Evolutionary conservation across 2,113 vertebrate species (phyloP).

Genomic region (Aleadryas rufinucha): DNA sequence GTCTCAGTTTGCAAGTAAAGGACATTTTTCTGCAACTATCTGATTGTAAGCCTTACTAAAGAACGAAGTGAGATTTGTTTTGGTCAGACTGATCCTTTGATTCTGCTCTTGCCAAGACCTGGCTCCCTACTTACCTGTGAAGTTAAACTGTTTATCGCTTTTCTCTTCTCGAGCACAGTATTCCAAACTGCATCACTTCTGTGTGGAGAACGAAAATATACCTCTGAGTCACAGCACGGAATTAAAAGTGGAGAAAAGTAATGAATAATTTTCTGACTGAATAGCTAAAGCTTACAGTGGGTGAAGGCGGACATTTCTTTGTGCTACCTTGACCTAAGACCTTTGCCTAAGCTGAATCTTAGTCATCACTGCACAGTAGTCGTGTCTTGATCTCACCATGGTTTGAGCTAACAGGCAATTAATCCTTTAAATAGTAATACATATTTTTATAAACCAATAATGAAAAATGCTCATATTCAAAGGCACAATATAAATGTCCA

Average conservation of each 20-base stretch:
- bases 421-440: not conserved
- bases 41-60: not conserved
- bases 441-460: not conserved
- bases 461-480: not conserved
- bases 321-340: not conserved
- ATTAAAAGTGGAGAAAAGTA: not conserved
- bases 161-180: not conserved
- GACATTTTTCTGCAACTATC: not conserved
- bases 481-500: not conserved
- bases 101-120: not conserved
- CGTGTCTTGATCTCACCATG: not conserved
- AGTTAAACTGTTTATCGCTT: not conserved
- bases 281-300: not conserved
- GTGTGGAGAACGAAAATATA: not conserved
- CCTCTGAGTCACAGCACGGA: not conserved
- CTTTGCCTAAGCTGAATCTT: not conserved
- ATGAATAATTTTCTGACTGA: not conserved
- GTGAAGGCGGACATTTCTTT: not conserved
- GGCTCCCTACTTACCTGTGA: not conserved
- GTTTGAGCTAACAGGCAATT: not conserved
- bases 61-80: conserved; percentile 16
- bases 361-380: not conserved
- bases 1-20: not conserved
- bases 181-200: not conserved
- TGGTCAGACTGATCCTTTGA: not conserved